A percentile compares a stretch with the other conserved stretches of the same genome.
Evolutionary conservation across 2,888 invertebrate species (phyloP).

Genomic region (Miltochrista miniata): DNA sequence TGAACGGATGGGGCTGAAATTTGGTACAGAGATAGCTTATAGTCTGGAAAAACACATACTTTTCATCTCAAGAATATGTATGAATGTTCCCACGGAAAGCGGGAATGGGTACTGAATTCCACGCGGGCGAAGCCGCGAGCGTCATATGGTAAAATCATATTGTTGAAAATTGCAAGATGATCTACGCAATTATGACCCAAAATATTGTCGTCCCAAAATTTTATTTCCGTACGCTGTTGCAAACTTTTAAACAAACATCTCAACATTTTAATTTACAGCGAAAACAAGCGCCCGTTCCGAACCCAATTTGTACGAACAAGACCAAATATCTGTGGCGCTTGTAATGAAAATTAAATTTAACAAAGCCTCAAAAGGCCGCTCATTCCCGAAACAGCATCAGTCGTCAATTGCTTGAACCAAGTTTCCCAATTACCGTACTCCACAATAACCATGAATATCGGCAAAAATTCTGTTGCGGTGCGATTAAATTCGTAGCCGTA

Average conservation of each 20-base stretch:
- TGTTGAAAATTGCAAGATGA: no score
- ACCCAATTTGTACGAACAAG: slow-evolving; percentile 12
- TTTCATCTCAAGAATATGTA: no score
- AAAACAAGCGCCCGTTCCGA: slow-evolving; percentile 6
- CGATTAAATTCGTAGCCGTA: slow-evolving; percentile 41
- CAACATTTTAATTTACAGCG: slow-evolving; percentile 6
- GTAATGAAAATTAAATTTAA: slow-evolving; percentile 34
- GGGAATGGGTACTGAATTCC: no score
- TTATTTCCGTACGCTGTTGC: no score
- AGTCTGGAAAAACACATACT: no score
- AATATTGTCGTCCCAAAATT: no score
- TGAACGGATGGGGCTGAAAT: no score
- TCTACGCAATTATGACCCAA: no score
- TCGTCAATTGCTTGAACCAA: slow-evolving; percentile 42
- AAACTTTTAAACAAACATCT: not conserved
- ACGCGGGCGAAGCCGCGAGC: no score
- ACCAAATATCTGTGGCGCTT: slow-evolving; percentile 6
- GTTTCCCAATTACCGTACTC: slow-evolving; percentile 44
- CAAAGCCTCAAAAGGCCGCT: slow-evolving; percentile 20
- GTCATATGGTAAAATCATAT: no score
- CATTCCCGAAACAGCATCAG: slow-evolving; percentile 36
- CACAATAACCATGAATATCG: slow-evolving; percentile 38
- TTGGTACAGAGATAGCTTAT: no score
- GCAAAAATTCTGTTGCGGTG: slow-evolving; percentile 34
- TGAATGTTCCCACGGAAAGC: no score